Evolutionary conservation across 2,797 vertebrate genomes (phyloP).

Genomic region (Hippopotamyrus pictus): DNA sequence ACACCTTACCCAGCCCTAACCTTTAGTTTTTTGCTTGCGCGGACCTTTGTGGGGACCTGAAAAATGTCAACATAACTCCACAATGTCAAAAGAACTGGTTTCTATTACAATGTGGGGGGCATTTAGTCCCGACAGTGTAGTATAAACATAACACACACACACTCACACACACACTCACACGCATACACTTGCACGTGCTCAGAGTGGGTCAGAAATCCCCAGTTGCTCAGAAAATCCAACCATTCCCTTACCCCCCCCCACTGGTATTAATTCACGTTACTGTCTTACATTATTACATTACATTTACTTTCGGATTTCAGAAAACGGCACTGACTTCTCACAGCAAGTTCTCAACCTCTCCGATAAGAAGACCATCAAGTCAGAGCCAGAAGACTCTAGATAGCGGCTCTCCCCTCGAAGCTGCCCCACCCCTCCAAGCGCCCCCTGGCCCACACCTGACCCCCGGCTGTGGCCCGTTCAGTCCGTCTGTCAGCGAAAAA

Average conservation of each 20-base stretch:
- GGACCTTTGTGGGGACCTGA: neutral
- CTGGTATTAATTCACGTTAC: neutral
- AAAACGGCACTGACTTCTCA: constrained; percentile 80
- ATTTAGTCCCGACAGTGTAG: neutral
- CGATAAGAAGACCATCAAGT: constrained; percentile 93
- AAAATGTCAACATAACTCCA: neutral
- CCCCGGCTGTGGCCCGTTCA: constrained; percentile 49
- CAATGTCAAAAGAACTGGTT: neutral
- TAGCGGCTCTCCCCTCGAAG: constrained; percentile 63
- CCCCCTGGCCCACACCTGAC: neutral
- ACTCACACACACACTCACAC: neutral
- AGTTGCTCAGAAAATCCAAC: neutral
- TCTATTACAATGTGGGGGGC: neutral
- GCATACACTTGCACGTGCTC: neutral
- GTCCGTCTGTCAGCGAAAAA: constrained; percentile 59
- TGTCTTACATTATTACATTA: neutral
- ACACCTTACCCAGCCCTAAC: neutral
- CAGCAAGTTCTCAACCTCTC: constrained; percentile 74
- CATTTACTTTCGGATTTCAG: constrained; percentile 50
- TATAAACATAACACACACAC: neutral
- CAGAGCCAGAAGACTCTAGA: constrained; percentile 94
- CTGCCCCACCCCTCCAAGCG: neutral
- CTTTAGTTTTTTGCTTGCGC: neutral
- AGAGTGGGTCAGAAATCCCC: neutral
- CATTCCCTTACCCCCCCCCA: neutral